Conservation (phyloP, 1,140 invertebrate genomes). For the Papilio polytes region DNA sequence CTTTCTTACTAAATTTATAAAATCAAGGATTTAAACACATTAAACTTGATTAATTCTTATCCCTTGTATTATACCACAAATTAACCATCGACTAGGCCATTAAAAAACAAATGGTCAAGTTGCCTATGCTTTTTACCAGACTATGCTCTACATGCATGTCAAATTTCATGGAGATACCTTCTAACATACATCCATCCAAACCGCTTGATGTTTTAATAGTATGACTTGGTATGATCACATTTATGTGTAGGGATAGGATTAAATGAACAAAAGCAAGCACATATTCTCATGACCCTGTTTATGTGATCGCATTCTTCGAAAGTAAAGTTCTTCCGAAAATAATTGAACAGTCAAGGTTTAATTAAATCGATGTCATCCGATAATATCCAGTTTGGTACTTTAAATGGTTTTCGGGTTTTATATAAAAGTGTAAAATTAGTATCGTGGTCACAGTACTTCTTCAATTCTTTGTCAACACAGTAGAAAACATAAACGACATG, state of each 20-base stretch:
- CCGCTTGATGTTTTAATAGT: too few species aligned
- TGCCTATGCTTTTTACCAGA: too few species aligned
- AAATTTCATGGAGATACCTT: too few species aligned
- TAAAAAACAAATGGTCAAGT: too few species aligned
- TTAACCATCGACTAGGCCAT: too few species aligned
- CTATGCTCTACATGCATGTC: too few species aligned
- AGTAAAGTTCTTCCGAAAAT: slow-evolving; percentile 43
- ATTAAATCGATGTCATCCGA: slow-evolving; percentile 48
- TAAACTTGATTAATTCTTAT: too few species aligned
- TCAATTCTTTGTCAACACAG: not conserved
- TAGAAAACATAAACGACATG: slow-evolving; percentile 47
- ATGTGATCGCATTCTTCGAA: slow-evolving; percentile 33
- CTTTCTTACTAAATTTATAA: too few species aligned
- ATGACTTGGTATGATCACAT: too few species aligned
- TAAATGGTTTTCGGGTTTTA: slow-evolving; percentile 45
- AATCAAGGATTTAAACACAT: too few species aligned
- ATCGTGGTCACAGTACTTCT: slow-evolving; percentile 44
- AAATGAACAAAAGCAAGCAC: not conserved
- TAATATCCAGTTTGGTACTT: slow-evolving; percentile 41
- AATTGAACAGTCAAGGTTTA: slow-evolving; percentile 48
- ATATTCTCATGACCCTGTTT: not conserved
- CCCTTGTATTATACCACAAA: too few species aligned
- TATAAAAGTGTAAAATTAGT: slow-evolving; percentile 55
- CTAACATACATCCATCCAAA: too few species aligned
- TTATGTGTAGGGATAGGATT: not conserved